Conservation (phyloP, 2,888 invertebrate species). For the Agonopterix arenella region DNA sequence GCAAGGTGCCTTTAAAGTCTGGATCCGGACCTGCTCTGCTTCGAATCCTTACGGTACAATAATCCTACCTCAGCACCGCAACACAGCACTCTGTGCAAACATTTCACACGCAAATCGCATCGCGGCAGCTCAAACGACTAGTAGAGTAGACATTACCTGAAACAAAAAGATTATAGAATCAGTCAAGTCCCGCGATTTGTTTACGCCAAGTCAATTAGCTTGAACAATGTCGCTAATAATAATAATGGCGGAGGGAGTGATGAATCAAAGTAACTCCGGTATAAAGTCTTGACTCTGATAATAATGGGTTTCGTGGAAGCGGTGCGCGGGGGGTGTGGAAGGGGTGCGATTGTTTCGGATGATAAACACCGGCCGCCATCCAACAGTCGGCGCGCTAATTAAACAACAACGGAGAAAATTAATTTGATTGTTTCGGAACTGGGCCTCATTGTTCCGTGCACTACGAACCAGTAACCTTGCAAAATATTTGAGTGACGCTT, state of each 20-base stretch:
- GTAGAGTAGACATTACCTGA: constrained; percentile 44
- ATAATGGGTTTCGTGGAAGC: constrained; percentile 66
- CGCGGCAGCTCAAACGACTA: constrained; percentile 8
- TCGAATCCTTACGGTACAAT: too few relatives aligned
- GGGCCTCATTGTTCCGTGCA: constrained; percentile 62
- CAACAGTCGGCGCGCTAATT: constrained; percentile 72
- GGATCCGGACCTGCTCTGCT: too few relatives aligned
- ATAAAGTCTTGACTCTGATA: constrained; percentile 70
- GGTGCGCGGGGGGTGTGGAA: constrained; percentile 26
- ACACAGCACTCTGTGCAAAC: constrained; percentile 4
- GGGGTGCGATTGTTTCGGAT: constrained; percentile 69
- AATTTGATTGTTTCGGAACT: constrained; percentile 73
- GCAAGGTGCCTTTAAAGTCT: too few relatives aligned
- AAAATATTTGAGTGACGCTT: constrained; percentile 51
- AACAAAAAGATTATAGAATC: constrained; percentile 65
- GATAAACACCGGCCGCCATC: constrained; percentile 73
- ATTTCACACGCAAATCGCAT: constrained; percentile 13
- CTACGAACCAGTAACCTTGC: constrained; percentile 56
- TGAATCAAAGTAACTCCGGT: constrained; percentile 69
- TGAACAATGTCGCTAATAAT: constrained; percentile 64
- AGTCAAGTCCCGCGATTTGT: constrained; percentile 56
- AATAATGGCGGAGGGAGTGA: constrained; percentile 66
- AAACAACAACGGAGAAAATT: constrained; percentile 75
- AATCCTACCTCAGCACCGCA: constrained; percentile 17
- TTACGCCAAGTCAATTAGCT: constrained; percentile 57